A percentile compares a stretch with the other conserved stretches of the same genome.
Conservation (phyloP, 37 sponge, comb jelly and placozoan genomes). For the Cladorhizidae sp. region DNA sequence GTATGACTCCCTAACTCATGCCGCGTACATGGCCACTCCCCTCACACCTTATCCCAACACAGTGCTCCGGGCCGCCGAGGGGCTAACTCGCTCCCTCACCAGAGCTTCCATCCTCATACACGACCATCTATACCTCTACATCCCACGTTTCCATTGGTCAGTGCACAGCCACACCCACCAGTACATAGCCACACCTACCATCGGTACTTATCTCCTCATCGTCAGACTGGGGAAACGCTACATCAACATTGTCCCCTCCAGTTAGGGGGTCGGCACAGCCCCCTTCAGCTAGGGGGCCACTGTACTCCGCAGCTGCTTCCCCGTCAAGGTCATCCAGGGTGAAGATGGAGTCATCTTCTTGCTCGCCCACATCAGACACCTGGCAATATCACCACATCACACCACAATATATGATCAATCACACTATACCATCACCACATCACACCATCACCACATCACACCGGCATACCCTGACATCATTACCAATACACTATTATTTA, state of each 20-base stretch:
- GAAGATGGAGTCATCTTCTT: constrained; percentile 28
- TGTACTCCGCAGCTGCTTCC: background rate
- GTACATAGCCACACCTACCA: constrained; percentile 35
- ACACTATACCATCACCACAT: too few relatives aligned
- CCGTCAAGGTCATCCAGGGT: constrained; percentile 40
- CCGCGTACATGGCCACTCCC: too few relatives aligned
- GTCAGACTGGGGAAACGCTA: constrained; percentile 46
- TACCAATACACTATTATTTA: too few relatives aligned
- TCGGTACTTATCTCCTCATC: constrained; percentile 74
- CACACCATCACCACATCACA: constrained; percentile 11
- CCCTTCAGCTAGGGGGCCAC: background rate
- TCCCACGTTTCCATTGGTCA: background rate
- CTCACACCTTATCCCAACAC: too few relatives aligned
- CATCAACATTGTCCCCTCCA: background rate
- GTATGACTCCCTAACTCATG: too few relatives aligned
- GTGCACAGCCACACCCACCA: background rate
- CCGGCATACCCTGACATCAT: too few relatives aligned
- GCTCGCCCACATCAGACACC: background rate
- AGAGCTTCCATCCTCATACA: too few relatives aligned
- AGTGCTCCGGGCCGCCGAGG: too few relatives aligned
- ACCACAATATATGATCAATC: background rate
- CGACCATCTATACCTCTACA: background rate
- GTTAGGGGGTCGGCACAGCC: background rate
- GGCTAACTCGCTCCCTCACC: too few relatives aligned
- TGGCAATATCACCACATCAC: too few relatives aligned